Evolutionary conservation across 2,797 vertebrate genomes (phyloP), one percentile per base, ranked within the genome.

Genomic region (Acanthiza pusilla): DNA sequence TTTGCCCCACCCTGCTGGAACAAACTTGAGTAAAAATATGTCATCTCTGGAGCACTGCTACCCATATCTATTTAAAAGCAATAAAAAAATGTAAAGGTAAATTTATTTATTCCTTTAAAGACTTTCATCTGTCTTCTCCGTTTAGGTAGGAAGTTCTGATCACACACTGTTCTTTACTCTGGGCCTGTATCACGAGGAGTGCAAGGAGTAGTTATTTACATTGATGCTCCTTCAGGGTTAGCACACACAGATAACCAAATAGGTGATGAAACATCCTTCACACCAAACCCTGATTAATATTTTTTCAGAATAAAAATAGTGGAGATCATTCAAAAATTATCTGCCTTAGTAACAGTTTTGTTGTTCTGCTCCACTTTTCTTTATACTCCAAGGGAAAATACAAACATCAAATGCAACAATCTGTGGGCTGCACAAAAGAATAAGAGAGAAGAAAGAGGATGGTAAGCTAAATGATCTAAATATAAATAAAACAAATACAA

Each of bases 141-240:
- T 51, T 86, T 72, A 48, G 14, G 4, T 34, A 9, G 22, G 20
- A 73, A 77, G 38, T 5, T 77, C 21, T 40, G 7, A 5, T 60
- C 13, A 42, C 38, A 26, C 16, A 3, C 11, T 63, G 3, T 12
- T 83, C 40, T 42, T 89, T 57, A 65, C 6, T 65, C 62, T 38
- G 10, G 7, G 11, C 13, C 29, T 47, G 2, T 40, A 48, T 8
- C 34, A 38, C 13, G 30, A 34, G 1, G 1, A 36, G 5, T 16
- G 2, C 29, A 88, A 88, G 16, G 15, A 67, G 81, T 9, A 47
- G 9, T 16, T 50, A 11, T 72, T 77, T 65, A 50, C 2, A 2
- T 5, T 48, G 19, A 2, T 57, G 26, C 0, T 74, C 18, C 14
- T 43, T n/a, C 42, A 70, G 3, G 27, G 6, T 57, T 63, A 63